Evolutionary conservation across 2,888 invertebrate species (phyloP).

Genomic region (Cheilosia vulpina): DNA sequence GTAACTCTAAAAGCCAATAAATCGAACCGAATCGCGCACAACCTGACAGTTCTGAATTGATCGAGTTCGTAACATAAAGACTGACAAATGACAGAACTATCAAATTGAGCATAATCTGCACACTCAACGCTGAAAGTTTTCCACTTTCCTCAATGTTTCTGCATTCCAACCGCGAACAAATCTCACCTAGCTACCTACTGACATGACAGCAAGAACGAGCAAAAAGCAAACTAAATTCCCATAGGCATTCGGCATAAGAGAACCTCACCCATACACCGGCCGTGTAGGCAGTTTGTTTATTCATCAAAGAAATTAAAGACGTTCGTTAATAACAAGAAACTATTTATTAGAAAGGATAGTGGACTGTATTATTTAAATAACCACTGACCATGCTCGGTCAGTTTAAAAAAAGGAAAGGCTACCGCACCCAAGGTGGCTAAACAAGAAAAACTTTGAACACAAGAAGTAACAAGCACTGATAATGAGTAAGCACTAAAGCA

Average conservation of each 20-base stretch:
- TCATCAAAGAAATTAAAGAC: too few relatives aligned
- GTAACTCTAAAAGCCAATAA: slow-evolving; percentile 10
- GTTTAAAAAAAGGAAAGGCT: too few relatives aligned
- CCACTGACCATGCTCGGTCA: too few relatives aligned
- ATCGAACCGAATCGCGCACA: background rate
- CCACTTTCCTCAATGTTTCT: slow-evolving; percentile 31
- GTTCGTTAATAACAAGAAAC: too few relatives aligned
- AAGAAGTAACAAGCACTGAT: too few relatives aligned
- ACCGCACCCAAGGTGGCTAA: too few relatives aligned
- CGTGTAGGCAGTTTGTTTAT: too few relatives aligned
- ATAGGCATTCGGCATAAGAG: background rate
- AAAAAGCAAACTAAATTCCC: slow-evolving; percentile 34
- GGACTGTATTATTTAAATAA: too few relatives aligned
- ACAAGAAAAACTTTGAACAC: too few relatives aligned
- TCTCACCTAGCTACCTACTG: slow-evolving; percentile 57
- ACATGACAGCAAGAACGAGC: slow-evolving; percentile 24
- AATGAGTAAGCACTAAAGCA: too few relatives aligned
- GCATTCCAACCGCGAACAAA: slow-evolving; percentile 14
- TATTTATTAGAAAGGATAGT: too few relatives aligned
- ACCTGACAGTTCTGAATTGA: background rate
- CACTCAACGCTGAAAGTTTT: background rate
- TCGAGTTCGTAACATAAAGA: background rate
- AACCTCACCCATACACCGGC: background rate
- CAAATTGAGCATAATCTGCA: background rate
- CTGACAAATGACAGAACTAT: slow-evolving; percentile 1